Evolutionary conservation across 2,113 vertebrate species (phyloP).

Genomic region (Macaca fascicularis): DNA sequence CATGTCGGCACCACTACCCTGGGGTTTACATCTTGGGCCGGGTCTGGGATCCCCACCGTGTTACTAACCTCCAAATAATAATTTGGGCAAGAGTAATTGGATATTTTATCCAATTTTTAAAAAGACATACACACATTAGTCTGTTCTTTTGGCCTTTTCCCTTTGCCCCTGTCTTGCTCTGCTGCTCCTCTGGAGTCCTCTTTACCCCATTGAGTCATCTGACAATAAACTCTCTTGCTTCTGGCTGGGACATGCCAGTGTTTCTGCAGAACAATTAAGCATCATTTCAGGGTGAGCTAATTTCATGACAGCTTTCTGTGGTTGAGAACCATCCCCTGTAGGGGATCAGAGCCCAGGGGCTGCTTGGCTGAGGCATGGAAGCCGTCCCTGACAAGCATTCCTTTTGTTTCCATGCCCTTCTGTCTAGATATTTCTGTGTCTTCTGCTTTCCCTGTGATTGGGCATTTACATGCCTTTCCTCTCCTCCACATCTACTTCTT

Average conservation of each 20-base stretch:
- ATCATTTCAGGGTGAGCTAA: conserved; percentile 26
- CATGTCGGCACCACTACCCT: background rate
- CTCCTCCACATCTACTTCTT: background rate
- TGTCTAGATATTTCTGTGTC: background rate
- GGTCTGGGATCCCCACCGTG: background rate
- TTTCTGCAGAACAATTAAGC: background rate
- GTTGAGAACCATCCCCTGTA: background rate
- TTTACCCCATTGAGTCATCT: background rate
- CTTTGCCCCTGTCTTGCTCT: background rate
- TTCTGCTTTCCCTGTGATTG: background rate
- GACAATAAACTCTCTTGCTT: background rate
- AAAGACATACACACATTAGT: background rate
- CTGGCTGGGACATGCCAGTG: background rate
- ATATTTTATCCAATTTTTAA: background rate
- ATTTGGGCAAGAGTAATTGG: background rate
- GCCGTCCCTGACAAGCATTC: background rate
- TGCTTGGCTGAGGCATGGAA: background rate
- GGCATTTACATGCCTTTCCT: background rate
- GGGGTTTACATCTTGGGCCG: background rate
- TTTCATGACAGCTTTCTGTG: background rate
- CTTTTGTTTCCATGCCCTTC: background rate
- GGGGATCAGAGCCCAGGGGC: background rate
- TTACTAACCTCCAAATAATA: background rate
- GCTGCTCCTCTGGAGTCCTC: background rate
- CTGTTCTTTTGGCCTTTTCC: background rate